Percentiles rank a stretch among this genome's conserved stretches.
phyloP scores from a whole-genome alignment of 2,113 vertebrate genomes.

The Scomber scombrus region DNA sequence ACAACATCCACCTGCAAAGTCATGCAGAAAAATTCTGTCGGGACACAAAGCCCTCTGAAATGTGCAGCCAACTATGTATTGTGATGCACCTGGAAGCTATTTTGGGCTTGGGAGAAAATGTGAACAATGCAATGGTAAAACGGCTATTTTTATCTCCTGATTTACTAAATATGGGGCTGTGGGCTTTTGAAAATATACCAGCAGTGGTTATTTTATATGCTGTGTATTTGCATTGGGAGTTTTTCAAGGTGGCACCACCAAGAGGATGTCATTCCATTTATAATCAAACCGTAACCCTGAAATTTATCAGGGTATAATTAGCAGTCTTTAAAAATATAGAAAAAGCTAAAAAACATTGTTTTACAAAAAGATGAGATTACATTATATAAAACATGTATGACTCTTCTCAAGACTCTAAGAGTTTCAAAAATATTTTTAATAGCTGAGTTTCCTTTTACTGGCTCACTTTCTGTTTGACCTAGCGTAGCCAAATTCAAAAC shows the following conservation, averaged over 20 bases:
- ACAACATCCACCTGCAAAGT: slow-evolving; percentile 78
- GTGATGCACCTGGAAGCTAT: slow-evolving; percentile 71
- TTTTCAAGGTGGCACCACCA: background rate
- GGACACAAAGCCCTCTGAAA: slow-evolving; percentile 71
- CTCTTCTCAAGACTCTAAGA: slow-evolving; percentile 26
- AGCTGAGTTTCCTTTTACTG: slow-evolving; percentile 17
- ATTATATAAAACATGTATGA: slow-evolving; percentile 31
- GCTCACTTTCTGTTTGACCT: slow-evolving; percentile 35
- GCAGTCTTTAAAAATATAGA: background rate
- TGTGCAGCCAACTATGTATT: slow-evolving; percentile 54
- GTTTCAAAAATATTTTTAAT: slow-evolving; percentile 29
- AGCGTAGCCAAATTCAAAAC: slow-evolving; percentile 31
- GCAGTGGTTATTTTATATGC: background rate
- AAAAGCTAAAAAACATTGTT: background rate
- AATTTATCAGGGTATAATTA: background rate
- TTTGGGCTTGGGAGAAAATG: slow-evolving; percentile 57
- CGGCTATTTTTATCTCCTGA: background rate
- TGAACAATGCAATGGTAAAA: slow-evolving; percentile 30
- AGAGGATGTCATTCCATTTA: background rate
- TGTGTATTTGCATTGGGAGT: background rate
- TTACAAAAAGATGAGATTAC: background rate
- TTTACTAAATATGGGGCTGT: background rate
- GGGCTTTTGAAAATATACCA: slow-evolving; percentile 8
- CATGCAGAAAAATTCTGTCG: slow-evolving; percentile 75
- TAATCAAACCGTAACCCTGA: background rate